Base-by-base conservation (phyloP, 2,113 vertebrate genomes). In the Sinocyclocheilus anshuiensis region DNA sequence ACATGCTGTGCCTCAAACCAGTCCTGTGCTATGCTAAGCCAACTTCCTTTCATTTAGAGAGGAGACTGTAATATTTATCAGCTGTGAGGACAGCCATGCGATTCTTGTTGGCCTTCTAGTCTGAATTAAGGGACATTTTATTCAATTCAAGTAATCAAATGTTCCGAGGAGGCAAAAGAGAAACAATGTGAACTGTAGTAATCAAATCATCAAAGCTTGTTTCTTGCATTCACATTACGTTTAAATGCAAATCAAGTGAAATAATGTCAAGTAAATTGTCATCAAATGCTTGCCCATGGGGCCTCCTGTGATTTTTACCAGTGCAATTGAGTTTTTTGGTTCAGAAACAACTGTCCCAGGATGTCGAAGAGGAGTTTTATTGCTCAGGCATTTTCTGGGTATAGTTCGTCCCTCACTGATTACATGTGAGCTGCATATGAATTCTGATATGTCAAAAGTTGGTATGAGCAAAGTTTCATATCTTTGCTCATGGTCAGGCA, bases 1-100 rank as follows among this genome's bases (percentile, higher is more conserved):
- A 69, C 89, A 90, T 88, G 45, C 86, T 88, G 93, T 94, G 94
- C 94, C 94, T 94, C 92, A 90, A 90, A 90, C 61, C 88, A 65
- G 45, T 89, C 89, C 86, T 85, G 81, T 86, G 88, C 74, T 86
- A 88, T 81, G 83, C 77, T 85, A 86, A 87, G 45, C 78, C 82
- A 89, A 84, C 88, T 83, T 87, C 65, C 77, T 83, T 22, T 88
- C 71, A 81, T 89, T 84, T 59, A 84, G 87, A 83, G 69, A 42
- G 85, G 84, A 76, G 77, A 85, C 79, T 71, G 67, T 85, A 78
- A 78, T 82, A 87, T 50, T 33, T 89, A 86, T 87, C 81, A 81
- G 84, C 83, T 87, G 33, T 85, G 39, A 69, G 48, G 50, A 69
- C 26, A 80, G 42, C 65, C 82, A 57, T 83, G 61, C 72, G 12